Evolutionary conservation across 2,888 invertebrate species (phyloP).

Genomic region (Clistopyga incitator): DNA sequence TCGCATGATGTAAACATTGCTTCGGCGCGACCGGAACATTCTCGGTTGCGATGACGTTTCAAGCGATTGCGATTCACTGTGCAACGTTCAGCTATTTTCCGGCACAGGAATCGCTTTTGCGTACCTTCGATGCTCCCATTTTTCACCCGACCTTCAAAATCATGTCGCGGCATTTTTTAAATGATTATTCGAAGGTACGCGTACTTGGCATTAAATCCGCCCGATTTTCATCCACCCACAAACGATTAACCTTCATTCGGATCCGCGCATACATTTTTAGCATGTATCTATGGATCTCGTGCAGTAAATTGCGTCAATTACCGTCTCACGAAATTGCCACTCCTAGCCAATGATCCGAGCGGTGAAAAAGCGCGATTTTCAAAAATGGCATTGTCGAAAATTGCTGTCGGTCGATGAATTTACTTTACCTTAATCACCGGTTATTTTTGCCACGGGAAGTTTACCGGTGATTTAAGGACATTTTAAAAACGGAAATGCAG

Average conservation of each 20-base stretch:
- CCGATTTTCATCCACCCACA: background rate
- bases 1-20: slow-evolving; percentile 55
- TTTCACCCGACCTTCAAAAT: background rate
- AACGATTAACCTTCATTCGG: slow-evolving; percentile 56
- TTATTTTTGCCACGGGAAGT: too few species aligned
- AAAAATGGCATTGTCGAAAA: background rate
- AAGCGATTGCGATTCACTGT: slow-evolving; percentile 10
- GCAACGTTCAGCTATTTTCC: slow-evolving; percentile 27
- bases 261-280: slow-evolving; percentile 31
- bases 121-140: background rate
- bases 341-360: background rate
- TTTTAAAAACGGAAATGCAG: too few species aligned
- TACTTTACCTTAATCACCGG: too few species aligned
- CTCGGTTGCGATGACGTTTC: slow-evolving; percentile 43
- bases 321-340: background rate
- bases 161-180: background rate
- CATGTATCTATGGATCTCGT: slow-evolving; percentile 46
- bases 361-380: background rate
- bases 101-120: background rate
- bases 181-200: background rate
- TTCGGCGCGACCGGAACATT: slow-evolving; percentile 40
- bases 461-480: too few species aligned
- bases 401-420: background rate
- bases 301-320: slow-evolving; percentile 44
- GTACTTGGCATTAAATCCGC: background rate